Evolutionary conservation across 2,113 vertebrate genomes (phyloP), one percentile per base, ranked within the genome.

Genomic region (Empidonax alnorum): DNA sequence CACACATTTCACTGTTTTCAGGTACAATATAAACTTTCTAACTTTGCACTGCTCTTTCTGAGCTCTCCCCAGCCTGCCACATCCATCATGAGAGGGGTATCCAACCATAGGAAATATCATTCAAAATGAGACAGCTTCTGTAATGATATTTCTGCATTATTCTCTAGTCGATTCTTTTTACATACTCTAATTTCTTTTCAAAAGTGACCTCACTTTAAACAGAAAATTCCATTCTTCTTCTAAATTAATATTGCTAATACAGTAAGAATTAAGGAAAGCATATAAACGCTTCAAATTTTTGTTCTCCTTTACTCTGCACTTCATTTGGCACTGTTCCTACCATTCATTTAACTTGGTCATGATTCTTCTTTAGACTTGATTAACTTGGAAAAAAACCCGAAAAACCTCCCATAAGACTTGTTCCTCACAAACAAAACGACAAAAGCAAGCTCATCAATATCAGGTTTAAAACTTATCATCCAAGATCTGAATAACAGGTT

Each of bases 231-330:
- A 91, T 89, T 94, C 44, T 92, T 81, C 65, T 88, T 82, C 47
- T 72, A 91, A 89, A 95, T 93, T 91, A 91, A 84, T 89, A 94
- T 65, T 91, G 44, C 73, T 88, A 92, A 84, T 89, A 89, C 62
- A 91, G 35, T 67, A 89, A 39, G 50, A 91, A 82, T 4, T 68
- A 44, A 82, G 37, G 25, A 63, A 78, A 87, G 37, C 37, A 47
- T 41, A 84, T 28, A 85, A 90, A 86, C 44, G 12, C 35, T 78
- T 84, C 39, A 50, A 41, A 27, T 81, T 65, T 56, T 78, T 27
- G 37, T 55, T 22, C 23, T 50, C 35, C 15, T 81, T 93, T 68
- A 30, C 47, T 59, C 80, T 55, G 65, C 37, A 47, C 35, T 91
- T 90, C 47, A 74, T 37, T 56, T 78, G 47, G 39, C 65, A 89